Conservation (phyloP, 2,888 invertebrate genomes). For the Leptopilina syphax region DNA sequence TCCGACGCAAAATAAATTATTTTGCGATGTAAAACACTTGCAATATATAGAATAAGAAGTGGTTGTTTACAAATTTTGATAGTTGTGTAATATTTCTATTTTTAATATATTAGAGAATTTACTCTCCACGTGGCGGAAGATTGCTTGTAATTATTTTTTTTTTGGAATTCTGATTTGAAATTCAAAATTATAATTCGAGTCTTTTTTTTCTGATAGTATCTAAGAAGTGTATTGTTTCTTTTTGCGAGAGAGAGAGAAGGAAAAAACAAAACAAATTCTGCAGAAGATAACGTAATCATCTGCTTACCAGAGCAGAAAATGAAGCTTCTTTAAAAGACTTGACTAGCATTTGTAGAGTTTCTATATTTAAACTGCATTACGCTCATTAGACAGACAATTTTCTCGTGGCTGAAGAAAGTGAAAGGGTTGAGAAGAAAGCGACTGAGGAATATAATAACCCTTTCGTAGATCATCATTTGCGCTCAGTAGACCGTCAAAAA, state of each 20-base stretch:
- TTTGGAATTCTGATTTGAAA: no score
- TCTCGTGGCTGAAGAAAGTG: conserved; percentile 20
- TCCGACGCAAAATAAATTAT: background rate
- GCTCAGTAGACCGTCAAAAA: background rate
- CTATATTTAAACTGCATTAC: conserved; percentile 8
- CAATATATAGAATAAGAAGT: background rate
- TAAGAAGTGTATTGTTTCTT: no score
- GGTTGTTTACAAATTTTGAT: conserved; percentile 9
- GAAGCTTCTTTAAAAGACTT: conserved; percentile 11
- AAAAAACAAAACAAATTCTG: background rate
- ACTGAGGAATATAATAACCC: background rate
- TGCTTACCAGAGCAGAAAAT: background rate
- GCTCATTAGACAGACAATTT: conserved; percentile 10
- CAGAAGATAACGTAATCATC: background rate
- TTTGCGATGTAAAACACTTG: background rate
- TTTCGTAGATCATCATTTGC: background rate
- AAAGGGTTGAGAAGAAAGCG: conserved; percentile 20
- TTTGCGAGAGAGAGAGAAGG: no score
- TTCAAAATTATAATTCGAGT: no score
- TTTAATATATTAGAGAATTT: background rate
- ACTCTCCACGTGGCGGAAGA: no score
- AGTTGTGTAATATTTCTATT: conserved; percentile 5
- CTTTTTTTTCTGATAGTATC: no score
- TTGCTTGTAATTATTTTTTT: no score
- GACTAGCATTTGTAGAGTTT: conserved; percentile 9